Base-by-base conservation (phyloP, 2,113 vertebrate genomes). In the Echinops telfairi region DNA sequence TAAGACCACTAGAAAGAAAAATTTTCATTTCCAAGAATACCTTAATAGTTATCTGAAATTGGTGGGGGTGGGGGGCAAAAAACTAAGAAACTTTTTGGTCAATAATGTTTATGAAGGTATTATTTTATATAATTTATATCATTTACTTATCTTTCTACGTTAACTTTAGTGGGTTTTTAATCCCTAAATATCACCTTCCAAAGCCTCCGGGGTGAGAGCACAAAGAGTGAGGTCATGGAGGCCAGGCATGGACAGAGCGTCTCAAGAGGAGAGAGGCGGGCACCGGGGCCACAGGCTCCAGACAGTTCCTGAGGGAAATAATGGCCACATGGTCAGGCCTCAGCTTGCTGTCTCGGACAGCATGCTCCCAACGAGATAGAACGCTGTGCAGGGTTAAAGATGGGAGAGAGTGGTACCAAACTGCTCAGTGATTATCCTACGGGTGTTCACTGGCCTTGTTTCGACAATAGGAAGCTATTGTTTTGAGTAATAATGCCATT, bases 401-500 rank as follows among this genome's bases (percentile, higher is more conserved):
- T 40, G 64, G 20, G 47, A 80, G 83, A 79, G 53, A 82, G 58
- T 79, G 27, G 2, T 82, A 6, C 16, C 36, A 86, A 58, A 16
- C 57, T 71, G 36, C 27, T 36, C 40, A 75, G 31, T 3, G 1
- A 12, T 78, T 86, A 6, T 89, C 7, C 79, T 29, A 58, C 27
- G 38, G 6, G n/a, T 22, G 80, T 0, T 64, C 77, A 43, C 57
- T 83, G 8, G 36, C 82, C 33, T 93, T 87, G 71, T 76, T 90
- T 94, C 93, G 73, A 33, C 2, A 80, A 25, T 79, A 89, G 83
- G 38, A 88, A 78, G 71, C 16, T 90, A 47, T 38, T 93, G 58
- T 84, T 89, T 93, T 95, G 27, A 33, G 29, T 85, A 43, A 64
- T 64, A 38, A 66, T 47, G 22, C 79, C 86, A 88, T n/a, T 82